Percentiles rank a stretch among this genome's conserved stretches.
phyloP scores from a whole-genome alignment of 1,140 invertebrate species.

The Panagrolaimus sp. region DNA sequence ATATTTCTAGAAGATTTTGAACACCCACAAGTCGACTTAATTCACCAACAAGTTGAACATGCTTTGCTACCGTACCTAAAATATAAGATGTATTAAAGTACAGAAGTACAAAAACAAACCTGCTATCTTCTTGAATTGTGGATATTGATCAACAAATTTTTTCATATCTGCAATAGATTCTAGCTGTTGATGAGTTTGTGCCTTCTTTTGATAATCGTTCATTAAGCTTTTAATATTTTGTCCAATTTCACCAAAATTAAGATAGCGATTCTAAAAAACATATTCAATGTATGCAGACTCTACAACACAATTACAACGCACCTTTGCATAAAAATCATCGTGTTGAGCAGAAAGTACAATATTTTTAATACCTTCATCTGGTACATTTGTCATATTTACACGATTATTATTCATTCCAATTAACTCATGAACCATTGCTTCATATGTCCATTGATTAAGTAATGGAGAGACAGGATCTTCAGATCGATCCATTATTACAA shows the following conservation, averaged over 20 bases:
- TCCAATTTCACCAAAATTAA: slow-evolving; percentile 96
- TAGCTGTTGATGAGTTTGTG: slow-evolving; percentile 84
- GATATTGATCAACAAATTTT: slow-evolving; percentile 94
- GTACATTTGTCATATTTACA: slow-evolving; percentile 79
- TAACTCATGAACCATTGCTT: slow-evolving; percentile 98
- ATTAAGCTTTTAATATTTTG: slow-evolving; percentile 91
- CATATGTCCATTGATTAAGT: slow-evolving; percentile 99
- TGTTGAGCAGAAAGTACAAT: slow-evolving; percentile 87
- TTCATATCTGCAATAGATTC: slow-evolving; percentile 99
- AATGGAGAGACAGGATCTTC: slow-evolving; percentile 92
- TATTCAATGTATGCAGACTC: no score
- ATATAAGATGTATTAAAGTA: background rate
- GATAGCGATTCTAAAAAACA: slow-evolving; percentile 74
- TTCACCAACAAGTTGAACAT: slow-evolving; percentile 90
- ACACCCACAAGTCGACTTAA: slow-evolving; percentile 75
- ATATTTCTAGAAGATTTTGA: slow-evolving; percentile 78
- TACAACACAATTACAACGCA: slow-evolving; percentile 58
- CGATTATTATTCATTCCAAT: slow-evolving; percentile 88
- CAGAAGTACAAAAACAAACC: slow-evolving; percentile 61
- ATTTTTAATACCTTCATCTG: slow-evolving; percentile 67
- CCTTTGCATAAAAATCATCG: slow-evolving; percentile 92
- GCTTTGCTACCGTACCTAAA: slow-evolving; percentile 78
- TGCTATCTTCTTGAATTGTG: slow-evolving; percentile 97
- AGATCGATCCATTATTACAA: slow-evolving; percentile 63
- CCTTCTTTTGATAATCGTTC: slow-evolving; percentile 93